phyloP scores from a whole-genome alignment of 2,113 vertebrate genomes.

The Pungitius pungitius region DNA sequence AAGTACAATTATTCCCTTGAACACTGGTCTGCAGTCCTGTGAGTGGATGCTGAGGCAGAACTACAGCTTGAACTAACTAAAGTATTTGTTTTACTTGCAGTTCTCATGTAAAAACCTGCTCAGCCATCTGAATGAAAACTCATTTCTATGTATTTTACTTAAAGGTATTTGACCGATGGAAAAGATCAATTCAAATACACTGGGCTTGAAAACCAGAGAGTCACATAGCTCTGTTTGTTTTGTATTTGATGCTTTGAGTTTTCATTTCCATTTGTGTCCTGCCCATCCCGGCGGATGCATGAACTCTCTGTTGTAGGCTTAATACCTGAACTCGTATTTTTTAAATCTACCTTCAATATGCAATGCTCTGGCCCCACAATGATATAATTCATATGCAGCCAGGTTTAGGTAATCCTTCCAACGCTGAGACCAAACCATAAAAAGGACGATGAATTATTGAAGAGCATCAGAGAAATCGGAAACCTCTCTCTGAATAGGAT shows the following conservation, averaged over 20 bases:
- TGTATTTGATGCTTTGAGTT: slow-evolving; percentile 47
- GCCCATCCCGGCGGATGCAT: slow-evolving; percentile 39
- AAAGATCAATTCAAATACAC: slow-evolving; percentile 29
- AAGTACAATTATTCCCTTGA: slow-evolving; percentile 2
- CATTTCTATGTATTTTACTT: slow-evolving; percentile 21
- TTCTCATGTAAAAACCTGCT: neutral
- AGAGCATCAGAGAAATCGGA: slow-evolving; percentile 80
- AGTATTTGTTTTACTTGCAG: slow-evolving; percentile 10
- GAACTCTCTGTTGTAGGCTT: slow-evolving; percentile 44
- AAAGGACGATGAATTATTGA: slow-evolving; percentile 81
- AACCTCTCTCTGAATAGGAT: slow-evolving; percentile 79
- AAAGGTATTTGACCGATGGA: slow-evolving; percentile 43
- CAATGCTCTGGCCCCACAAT: slow-evolving; percentile 65
- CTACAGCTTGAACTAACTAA: slow-evolving; percentile 13
- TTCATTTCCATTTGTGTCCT: slow-evolving; percentile 40
- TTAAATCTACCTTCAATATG: slow-evolving; percentile 63
- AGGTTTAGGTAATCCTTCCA: slow-evolving; percentile 81
- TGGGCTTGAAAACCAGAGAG: slow-evolving; percentile 23
- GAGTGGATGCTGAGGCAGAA: slow-evolving; percentile 8
- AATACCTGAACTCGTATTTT: slow-evolving; percentile 52
- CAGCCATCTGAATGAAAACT: slow-evolving; percentile 24
- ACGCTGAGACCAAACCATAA: slow-evolving; percentile 75
- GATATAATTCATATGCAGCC: slow-evolving; percentile 79
- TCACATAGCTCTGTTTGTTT: slow-evolving; percentile 30
- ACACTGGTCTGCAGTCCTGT: slow-evolving; percentile 19